Base-by-base conservation (phyloP, 2,797 vertebrate species). In the Takifugu ocellatus region DNA sequence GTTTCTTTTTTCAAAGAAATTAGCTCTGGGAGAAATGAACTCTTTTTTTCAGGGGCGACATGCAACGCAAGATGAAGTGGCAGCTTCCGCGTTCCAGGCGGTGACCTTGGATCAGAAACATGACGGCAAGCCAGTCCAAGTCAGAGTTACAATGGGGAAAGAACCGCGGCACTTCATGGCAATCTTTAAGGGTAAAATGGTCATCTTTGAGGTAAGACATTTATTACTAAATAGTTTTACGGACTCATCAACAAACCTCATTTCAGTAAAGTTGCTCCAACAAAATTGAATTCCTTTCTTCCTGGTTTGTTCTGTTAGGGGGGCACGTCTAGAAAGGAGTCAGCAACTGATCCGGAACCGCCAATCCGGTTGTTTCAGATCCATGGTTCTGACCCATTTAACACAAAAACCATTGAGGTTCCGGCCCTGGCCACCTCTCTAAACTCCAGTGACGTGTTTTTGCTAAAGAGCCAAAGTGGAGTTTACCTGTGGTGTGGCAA, bases 401-500 rank as follows among this genome's bases (percentile, higher is more conserved):
- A 93, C 77, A 94, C 93, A 16, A 96, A 93, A 85, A 93, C 94
- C 0, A 76, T 95, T 1, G 94, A 97, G 65, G 90, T 94, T 55
- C 82, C 91, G 3, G 90, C 93, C 4, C 68, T 91, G 6, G 83
- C 91, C 3, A 59, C 89, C 3, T 95, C 93, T 3, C 90, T 97
- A 6, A 97, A 96, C 84, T 94, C 95, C 66, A 94, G 92, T 1
- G 95, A 97, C 2, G 94, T 95, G 59, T 96, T 95, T 65, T 66
- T 97, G 67, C 90, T 96, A 0, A 89, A 72, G 66, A 90, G 89
- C 64, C 89, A 93, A 66, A 29, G 63, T 1, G 86, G 73, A 25
- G 74, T 92, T 56, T 92, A 89, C 68, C 77, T 97, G 70, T 97
- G 95, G 95, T 95, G 90, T 27, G 95, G 95, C 70, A 96, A 97